Evolutionary conservation across 1,140 invertebrate species (phyloP).

Genomic region (Apis laboriosa): DNA sequence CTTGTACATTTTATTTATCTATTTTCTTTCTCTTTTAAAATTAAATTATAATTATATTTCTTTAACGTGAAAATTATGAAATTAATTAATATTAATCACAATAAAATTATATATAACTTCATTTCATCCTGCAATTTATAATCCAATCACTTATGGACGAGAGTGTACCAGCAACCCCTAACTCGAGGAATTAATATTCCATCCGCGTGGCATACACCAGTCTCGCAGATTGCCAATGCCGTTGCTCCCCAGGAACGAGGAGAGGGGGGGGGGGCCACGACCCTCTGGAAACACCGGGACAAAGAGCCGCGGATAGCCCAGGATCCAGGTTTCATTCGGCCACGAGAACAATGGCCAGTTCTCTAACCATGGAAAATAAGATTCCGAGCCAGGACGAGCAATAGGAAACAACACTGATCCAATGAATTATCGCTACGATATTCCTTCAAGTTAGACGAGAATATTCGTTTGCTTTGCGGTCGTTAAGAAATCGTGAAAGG

Average conservation of each 20-base stretch:
- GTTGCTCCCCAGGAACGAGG: slow-evolving; percentile 35
- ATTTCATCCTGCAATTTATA: too few species aligned
- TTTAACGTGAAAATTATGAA: too few species aligned
- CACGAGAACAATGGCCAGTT: slow-evolving; percentile 49
- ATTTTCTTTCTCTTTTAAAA: too few species aligned
- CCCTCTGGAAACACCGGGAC: slow-evolving; percentile 60
- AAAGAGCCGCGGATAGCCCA: slow-evolving; percentile 32
- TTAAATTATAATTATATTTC: too few species aligned
- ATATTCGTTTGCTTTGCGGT: background rate
- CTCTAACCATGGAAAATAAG: slow-evolving; percentile 58
- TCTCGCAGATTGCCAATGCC: slow-evolving; percentile 70
- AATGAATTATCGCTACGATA: slow-evolving; percentile 18
- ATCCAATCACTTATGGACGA: too few species aligned
- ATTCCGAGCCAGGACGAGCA: slow-evolving; percentile 45
- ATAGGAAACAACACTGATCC: slow-evolving; percentile 32
- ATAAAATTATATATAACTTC: too few species aligned
- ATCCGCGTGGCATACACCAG: slow-evolving; percentile 60
- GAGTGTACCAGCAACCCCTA: slow-evolving; percentile 66
- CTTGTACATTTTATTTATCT: too few species aligned
- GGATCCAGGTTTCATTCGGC: slow-evolving; percentile 53
- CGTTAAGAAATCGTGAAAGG: background rate
- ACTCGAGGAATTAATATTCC: slow-evolving; percentile 77
- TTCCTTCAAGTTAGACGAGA: slow-evolving; percentile 2
- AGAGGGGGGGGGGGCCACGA: slow-evolving; percentile 23
- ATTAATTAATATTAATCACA: too few species aligned